A percentile compares a stretch with the other conserved stretches of the same genome.
These are phyloP conservation scores for Myotis daubentonii DNA, from an alignment of 2,797 vertebrate species.

Conservation along the genomic window DNA sequence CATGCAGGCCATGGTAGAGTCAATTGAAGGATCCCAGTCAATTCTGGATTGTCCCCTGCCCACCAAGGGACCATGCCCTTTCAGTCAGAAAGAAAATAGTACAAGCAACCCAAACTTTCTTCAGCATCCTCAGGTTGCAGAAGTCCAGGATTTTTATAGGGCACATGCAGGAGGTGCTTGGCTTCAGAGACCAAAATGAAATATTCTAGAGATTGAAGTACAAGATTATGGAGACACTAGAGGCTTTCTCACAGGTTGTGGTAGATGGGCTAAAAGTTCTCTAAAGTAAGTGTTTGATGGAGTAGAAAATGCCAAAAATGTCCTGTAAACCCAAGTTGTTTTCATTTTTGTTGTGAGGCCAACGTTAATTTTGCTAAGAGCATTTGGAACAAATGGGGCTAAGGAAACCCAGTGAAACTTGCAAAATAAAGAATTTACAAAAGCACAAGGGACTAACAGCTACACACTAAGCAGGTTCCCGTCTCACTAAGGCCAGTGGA, in stretches of 20 bases:
- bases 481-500: not conserved
- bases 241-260: not conserved
- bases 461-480: not conserved
- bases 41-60: not conserved
- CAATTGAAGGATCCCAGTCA: not conserved
- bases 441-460: not conserved
- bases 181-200: not conserved
- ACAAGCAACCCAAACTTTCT: not conserved
- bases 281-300: not conserved
- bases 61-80: not conserved
- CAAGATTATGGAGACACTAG: not conserved
- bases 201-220: not conserved
- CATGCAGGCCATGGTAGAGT: not conserved
- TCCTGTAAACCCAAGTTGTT: not conserved
- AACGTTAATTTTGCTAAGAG: not conserved
- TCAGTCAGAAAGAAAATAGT: not conserved
- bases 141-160: not conserved
- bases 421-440: not conserved
- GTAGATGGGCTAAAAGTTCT: not conserved
- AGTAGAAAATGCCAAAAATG: not conserved
- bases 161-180: not conserved
- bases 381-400: not conserved
- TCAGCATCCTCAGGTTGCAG: not conserved
- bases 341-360: not conserved
- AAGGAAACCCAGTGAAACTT: not conserved